These are phyloP conservation scores for Polypterus senegalus DNA, from an alignment of 2,113 vertebrate species.

Conservation along the genomic window DNA sequence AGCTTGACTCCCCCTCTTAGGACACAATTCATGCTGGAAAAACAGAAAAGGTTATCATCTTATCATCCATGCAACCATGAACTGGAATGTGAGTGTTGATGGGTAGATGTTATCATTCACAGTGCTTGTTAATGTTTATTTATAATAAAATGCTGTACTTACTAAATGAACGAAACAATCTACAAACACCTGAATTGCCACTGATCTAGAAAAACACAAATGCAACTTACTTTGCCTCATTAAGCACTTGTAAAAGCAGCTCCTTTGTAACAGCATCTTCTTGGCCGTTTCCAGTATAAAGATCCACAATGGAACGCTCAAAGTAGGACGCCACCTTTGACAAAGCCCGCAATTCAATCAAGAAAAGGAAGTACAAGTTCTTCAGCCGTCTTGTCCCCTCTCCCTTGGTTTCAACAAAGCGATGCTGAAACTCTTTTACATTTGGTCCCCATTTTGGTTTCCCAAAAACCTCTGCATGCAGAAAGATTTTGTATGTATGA, in stretches of 20 bases:
- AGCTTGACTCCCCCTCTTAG: no score
- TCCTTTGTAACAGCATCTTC: constrained; percentile 77
- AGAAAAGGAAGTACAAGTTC: constrained; percentile 88
- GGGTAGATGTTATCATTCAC: no score
- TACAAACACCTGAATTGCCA: not conserved
- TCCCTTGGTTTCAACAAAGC: constrained; percentile 79
- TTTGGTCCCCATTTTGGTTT: constrained; percentile 78
- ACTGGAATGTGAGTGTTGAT: no score
- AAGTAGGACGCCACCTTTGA: constrained; percentile 87
- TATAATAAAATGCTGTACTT: not conserved
- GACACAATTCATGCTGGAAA: no score
- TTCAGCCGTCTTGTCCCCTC: constrained; percentile 85
- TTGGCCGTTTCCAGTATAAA: constrained; percentile 75
- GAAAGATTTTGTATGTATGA: not conserved
- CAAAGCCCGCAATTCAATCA: constrained; percentile 87
- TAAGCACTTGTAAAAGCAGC: constrained; percentile 71
- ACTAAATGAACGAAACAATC: not conserved
- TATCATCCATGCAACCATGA: no score
- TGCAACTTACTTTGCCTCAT: constrained; percentile 69
- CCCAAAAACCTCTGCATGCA: constrained; percentile 70
- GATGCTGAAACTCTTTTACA: constrained; percentile 68
- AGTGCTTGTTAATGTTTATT: not conserved
- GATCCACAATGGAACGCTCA: constrained; percentile 72
- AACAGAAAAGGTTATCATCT: no score
- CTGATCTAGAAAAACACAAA: not conserved